Base-by-base conservation (phyloP, 2,888 invertebrate genomes). In the Pachliopta kotzebuea region DNA sequence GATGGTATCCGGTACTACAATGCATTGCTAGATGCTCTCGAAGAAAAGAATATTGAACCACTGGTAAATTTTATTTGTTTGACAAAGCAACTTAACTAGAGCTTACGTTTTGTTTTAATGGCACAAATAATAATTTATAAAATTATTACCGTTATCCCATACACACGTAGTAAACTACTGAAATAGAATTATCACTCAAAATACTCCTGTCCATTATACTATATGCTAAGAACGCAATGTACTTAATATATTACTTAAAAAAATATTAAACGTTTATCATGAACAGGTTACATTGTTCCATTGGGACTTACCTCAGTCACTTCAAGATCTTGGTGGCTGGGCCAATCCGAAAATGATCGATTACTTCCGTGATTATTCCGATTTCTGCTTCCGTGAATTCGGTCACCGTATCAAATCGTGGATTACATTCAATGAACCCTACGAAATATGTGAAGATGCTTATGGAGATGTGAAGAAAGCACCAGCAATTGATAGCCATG, bases 361-460 rank as follows among this genome's bases (percentile, higher is more conserved):
- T 62, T 93, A 92, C 74, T 93, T 93, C 85, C 87, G 83, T 31
- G 93, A 93, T 70, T 94, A 93, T 71, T 84, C 94, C 4, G 86
- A 90, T 63, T 59, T 94, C 1, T 90, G 93, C 77, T 94, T 90
- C 77, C 84, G 84, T 67, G 83, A 89, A 65, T 94, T 93, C 70
- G 94, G 94, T 37, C 90, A 89, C 71, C 88, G 86, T 74, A 93
- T 94, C 58, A 93, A 94, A 71, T 88, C 89, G 8, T 96, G 95
- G 95, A 93, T 95, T 56, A 95, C 96, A 0, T 88, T 95, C 70
- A 96, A 96, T 75, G 95, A 95, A 73, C 95, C 95, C 0, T 91
- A 88, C 64, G 91, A 92, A 68, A 86, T 92, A 55, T 93, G 93
- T 73, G 86, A 88, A 68, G 85, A 87, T 58, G 93, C 92, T 77